Percentiles rank a stretch among this genome's conserved stretches.
Evolutionary conservation across 2,888 invertebrate genomes (phyloP).

Genomic region (Drosophila mercatorum): DNA sequence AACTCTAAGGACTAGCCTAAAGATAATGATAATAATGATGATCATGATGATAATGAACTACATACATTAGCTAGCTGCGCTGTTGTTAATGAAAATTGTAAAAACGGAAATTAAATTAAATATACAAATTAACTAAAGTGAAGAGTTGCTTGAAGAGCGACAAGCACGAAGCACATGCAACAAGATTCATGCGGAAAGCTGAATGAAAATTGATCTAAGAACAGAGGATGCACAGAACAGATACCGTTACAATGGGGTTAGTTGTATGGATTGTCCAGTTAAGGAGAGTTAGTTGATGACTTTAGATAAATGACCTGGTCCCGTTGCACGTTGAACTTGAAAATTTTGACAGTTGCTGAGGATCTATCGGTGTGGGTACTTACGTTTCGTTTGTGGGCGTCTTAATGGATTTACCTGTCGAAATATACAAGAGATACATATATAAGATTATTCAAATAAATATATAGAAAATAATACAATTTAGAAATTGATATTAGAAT

Average conservation of each 20-base stretch:
- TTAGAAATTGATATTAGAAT: background rate
- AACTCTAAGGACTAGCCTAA: conserved; percentile 33
- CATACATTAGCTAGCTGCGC: conserved; percentile 6
- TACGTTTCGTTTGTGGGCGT: conserved; percentile 84
- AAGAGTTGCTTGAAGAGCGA: conserved; percentile 13
- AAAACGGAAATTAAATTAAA: conserved; percentile 17
- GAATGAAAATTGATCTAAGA: conserved; percentile 14
- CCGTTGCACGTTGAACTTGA: conserved; percentile 56
- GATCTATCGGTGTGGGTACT: conserved; percentile 59
- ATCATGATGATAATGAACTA: conserved; percentile 17
- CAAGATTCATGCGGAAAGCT: conserved; percentile 29
- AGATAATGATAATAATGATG: conserved; percentile 18
- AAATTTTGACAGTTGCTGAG: conserved; percentile 58
- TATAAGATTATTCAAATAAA: background rate
- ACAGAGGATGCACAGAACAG: conserved; percentile 41
- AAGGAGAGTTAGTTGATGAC: conserved; percentile 31
- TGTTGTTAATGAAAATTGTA: conserved; percentile 25
- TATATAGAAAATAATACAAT: background rate
- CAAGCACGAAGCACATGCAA: conserved; percentile 63
- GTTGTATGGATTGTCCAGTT: conserved; percentile 31
- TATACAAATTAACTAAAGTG: conserved; percentile 30
- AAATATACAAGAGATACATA: conserved; percentile 1
- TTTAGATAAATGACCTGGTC: conserved; percentile 40
- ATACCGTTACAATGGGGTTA: conserved; percentile 64
- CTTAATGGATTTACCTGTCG: conserved; percentile 83